Evolutionary conservation across 2,113 vertebrate genomes (phyloP).

Genomic region (Neolamprologus sp.): DNA sequence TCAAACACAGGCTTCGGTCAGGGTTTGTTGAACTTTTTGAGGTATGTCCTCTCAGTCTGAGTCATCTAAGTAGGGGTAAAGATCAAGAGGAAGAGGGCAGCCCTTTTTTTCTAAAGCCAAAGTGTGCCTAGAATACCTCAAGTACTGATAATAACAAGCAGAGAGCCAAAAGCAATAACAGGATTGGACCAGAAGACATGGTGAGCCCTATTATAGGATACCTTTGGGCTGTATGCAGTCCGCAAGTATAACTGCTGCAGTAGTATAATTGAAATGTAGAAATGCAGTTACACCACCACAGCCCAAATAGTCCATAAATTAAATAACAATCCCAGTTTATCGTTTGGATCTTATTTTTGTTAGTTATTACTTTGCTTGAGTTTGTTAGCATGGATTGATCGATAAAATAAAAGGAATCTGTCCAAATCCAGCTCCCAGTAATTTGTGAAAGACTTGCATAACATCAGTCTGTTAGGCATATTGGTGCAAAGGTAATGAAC

Average conservation of each 20-base stretch:
- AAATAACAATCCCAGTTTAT: neutral
- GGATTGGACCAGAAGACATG: constrained; percentile 12
- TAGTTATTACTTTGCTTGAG: neutral
- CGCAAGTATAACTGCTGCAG: neutral
- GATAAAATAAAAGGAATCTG: neutral
- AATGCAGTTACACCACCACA: neutral
- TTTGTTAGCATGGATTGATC: neutral
- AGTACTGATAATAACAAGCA: constrained; percentile 33
- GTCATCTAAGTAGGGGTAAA: constrained; percentile 35
- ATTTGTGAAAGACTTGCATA: neutral
- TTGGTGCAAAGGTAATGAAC: neutral
- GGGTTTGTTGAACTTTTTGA: constrained; percentile 16
- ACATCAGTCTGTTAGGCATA: neutral
- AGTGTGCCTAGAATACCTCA: constrained; percentile 28
- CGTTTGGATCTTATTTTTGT: neutral
- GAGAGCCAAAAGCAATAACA: constrained; percentile 32
- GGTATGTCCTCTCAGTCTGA: constrained; percentile 20
- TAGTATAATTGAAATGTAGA: neutral
- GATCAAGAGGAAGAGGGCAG: constrained; percentile 23
- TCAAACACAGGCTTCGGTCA: neutral
- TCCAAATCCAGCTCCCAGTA: neutral
- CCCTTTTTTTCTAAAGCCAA: neutral
- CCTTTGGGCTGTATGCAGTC: neutral
- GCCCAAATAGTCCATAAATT: neutral
- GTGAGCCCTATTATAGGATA: neutral